Conservation (phyloP, 1,140 invertebrate genomes). For the Caenorhabditis brenneri region DNA sequence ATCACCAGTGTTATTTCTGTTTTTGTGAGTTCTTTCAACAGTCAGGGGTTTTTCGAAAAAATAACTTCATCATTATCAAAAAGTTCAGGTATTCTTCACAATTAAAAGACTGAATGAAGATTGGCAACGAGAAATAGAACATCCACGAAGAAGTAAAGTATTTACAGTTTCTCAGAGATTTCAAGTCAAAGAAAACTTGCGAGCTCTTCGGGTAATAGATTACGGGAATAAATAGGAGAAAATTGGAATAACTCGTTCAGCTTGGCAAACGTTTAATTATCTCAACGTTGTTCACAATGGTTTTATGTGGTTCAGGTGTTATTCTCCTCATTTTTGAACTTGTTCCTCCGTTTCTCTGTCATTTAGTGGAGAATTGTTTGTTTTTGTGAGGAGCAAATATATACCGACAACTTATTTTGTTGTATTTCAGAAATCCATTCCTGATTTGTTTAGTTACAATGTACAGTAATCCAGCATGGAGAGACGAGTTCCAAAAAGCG, state of each 20-base stretch:
- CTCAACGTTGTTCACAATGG: neutral
- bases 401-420: neutral
- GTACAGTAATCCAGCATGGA: neutral
- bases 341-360: neutral
- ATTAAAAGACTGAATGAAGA: neutral
- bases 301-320: neutral
- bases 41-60: neutral
- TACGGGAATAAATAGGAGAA: no score
- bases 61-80: neutral
- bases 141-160: neutral
- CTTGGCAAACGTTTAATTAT: neutral
- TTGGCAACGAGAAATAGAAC: neutral
- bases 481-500: neutral
- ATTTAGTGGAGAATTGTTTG: neutral
- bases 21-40: neutral
- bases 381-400: neutral
- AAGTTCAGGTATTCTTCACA: neutral
- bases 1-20: neutral
- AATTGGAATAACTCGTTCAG: neutral
- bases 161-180: neutral
- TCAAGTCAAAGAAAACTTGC: neutral
- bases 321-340: neutral
- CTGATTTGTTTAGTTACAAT: neutral
- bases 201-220: neutral
- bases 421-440: neutral